These are phyloP conservation scores for Hemaris fuciformis DNA, from an alignment of 2,888 invertebrate genomes.

Conservation along the genomic window DNA sequence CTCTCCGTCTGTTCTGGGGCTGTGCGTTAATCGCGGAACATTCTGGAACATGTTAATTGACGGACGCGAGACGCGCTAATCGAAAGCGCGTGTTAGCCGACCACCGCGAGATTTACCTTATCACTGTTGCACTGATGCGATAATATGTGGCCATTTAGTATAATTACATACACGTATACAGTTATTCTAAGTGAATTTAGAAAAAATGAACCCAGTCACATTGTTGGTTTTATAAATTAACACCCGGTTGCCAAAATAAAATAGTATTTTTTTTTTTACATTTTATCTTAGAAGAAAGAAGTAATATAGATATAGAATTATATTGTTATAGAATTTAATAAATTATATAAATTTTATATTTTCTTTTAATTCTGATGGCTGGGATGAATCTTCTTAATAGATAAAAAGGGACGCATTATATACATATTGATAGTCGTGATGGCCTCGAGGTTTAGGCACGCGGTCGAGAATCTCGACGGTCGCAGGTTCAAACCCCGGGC, in stretches of 20 bases:
- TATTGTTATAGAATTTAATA: too few relatives aligned
- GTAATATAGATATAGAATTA: too few relatives aligned
- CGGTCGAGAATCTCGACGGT: too few relatives aligned
- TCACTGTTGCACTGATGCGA: slow-evolving; percentile 36
- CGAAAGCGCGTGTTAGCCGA: slow-evolving; percentile 28
- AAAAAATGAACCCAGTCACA: not conserved
- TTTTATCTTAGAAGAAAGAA: too few relatives aligned
- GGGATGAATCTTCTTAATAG: too few relatives aligned
- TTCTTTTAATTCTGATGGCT: too few relatives aligned
- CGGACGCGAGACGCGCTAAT: slow-evolving; percentile 40
- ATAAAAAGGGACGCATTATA: too few relatives aligned
- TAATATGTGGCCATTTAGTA: slow-evolving; percentile 21
- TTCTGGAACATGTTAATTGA: slow-evolving; percentile 37
- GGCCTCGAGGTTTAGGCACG: too few relatives aligned
- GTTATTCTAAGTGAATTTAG: not conserved
- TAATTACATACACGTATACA: not conserved
- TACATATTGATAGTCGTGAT: too few relatives aligned
- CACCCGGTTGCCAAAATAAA: not conserved
- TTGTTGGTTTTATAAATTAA: not conserved
- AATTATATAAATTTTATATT: too few relatives aligned
- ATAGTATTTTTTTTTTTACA: too few relatives aligned
- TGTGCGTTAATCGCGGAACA: slow-evolving; percentile 49
- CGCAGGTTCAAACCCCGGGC: too few relatives aligned
- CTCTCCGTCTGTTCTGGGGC: slow-evolving; percentile 20
- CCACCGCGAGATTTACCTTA: slow-evolving; percentile 52